Percentiles rank a stretch among this genome's conserved stretches.
Conservation (phyloP, 2,113 vertebrate genomes). For the Bolborhynchus lineola region DNA sequence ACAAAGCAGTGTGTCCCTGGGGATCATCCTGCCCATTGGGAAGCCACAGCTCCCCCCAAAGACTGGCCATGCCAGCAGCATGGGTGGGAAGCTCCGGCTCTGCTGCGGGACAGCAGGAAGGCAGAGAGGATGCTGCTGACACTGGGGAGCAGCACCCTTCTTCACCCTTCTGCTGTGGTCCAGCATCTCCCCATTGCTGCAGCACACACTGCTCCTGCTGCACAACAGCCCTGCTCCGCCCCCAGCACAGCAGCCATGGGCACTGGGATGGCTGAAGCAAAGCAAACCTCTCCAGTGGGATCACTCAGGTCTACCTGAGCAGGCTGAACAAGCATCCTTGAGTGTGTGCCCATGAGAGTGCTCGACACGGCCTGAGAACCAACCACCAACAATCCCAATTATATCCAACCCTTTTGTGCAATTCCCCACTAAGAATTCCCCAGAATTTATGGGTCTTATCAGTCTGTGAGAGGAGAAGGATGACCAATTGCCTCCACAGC, state of each 20-base stretch:
- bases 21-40: neutral
- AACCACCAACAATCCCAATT: accelerated
- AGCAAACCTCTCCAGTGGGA: accelerated
- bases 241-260: accelerated
- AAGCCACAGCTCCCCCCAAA: neutral
- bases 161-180: neutral
- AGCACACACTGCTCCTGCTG: neutral
- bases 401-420: neutral
- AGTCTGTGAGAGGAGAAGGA: neutral
- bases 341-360: neutral
- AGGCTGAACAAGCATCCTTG: neutral
- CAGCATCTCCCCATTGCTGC: neutral
- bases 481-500: neutral
- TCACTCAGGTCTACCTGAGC: neutral
- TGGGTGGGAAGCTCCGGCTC: neutral
- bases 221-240: neutral
- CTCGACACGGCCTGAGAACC: neutral
- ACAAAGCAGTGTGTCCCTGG: neutral
- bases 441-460: neutral
- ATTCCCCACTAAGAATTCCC: neutral
- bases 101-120: accelerated
- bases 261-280: accelerated
- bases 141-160: accelerated
- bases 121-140: neutral
- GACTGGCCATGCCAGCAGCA: accelerated